Conservation (phyloP, 2,113 vertebrate species). For the Raja brachyura region DNA sequence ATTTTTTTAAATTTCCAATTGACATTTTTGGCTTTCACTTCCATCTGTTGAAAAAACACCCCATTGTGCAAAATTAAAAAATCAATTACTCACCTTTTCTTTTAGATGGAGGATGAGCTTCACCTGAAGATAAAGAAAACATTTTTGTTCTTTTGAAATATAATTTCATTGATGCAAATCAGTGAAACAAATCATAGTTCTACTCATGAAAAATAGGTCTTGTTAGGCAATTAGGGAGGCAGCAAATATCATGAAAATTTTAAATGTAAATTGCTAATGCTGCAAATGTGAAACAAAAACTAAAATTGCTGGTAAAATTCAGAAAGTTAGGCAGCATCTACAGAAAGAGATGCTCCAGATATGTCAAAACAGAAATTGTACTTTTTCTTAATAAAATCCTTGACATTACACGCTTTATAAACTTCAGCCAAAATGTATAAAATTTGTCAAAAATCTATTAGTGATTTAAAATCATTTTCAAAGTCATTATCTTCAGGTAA, state of each 20-base stretch:
- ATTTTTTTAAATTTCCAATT: background rate
- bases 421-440: background rate
- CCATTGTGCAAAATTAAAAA: background rate
- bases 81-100: constrained; percentile 40
- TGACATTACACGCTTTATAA: background rate
- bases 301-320: no score
- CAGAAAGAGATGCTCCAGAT: background rate
- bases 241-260: no score
- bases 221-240: background rate
- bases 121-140: constrained; percentile 39
- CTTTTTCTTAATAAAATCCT: background rate
- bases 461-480: background rate
- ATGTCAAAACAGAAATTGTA: background rate
- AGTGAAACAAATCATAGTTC: background rate
- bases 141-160: background rate
- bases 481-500: background rate
- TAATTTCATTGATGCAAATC: background rate
- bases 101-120: constrained; percentile 40
- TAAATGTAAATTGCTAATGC: no score
- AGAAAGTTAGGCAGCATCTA: no score
- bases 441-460: background rate
- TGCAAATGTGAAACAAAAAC: no score
- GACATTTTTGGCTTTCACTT: background rate
- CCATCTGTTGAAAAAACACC: background rate
- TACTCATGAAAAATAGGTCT: background rate